Evolutionary conservation across 2,797 vertebrate genomes (phyloP), one percentile per base, ranked within the genome.

Genomic region (Dipus sagitta): DNA sequence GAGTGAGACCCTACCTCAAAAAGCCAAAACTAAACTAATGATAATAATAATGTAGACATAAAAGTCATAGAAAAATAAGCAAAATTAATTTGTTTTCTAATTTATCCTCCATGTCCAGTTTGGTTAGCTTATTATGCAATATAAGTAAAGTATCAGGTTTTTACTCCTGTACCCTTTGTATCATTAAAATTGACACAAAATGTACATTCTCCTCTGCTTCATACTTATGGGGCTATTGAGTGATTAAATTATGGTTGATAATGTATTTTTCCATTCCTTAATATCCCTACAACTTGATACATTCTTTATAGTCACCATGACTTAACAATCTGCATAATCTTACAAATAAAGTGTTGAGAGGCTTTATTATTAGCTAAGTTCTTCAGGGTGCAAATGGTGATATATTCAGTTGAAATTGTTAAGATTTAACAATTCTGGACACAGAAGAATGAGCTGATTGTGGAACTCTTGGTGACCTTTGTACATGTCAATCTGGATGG

Each of bases 121-220:
- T 98, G 98, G 97, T 97, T 98, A 98, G 97, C 97, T 97, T 97
- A 96, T 97, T 97, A 96, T 96, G 96, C 97, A 97, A 95, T 97
- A 96, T 96, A 94, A 97, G 93, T 98, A 97, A 97, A 97, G 97
- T 98, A 98, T 96, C 98, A 98, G 97, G 97, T 97, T 97, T 96
- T 93, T 95, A 88, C 42, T 95, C 96, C 96, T 96, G 94, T 98
- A 97, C 97, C 98, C 98, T 97, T 98, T 4, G 98, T 34, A 87
- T 97, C 96, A 97, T 98, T 97, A 97, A 98, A 98, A 97, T 95
- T 97, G 98, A 98, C 97, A 94, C 96, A 98, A 97, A 97, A 97
- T 97, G 81, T 76, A 97, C n/a, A n/a, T 98, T 98, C 98, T 98
- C 98, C 96, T 96, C 97, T 97, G 96, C 97, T 97, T 97, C 92